phyloP scores from a whole-genome alignment of 2,888 invertebrate genomes.

The Adelphocoris suturalis region DNA sequence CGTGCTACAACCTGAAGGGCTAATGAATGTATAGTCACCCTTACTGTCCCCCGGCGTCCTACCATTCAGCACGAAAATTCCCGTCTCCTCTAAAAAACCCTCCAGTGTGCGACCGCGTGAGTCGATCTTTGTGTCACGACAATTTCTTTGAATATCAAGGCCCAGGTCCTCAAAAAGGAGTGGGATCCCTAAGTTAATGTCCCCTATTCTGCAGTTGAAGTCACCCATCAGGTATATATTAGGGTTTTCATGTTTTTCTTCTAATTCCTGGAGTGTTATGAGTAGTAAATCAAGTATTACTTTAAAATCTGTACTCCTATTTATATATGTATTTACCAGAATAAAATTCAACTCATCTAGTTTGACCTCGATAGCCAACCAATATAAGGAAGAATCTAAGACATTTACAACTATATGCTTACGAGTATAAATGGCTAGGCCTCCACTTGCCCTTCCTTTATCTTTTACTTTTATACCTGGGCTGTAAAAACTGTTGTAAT shows the following conservation, averaged over 20 bases:
- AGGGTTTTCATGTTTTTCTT: background rate
- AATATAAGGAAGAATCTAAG: background rate
- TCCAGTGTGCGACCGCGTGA: no score
- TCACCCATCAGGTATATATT: background rate
- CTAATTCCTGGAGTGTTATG: background rate
- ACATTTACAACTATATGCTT: background rate
- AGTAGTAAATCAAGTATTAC: background rate
- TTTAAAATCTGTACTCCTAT: background rate
- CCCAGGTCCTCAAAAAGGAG: no score
- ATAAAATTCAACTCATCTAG: background rate
- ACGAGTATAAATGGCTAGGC: background rate
- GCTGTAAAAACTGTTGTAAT: background rate
- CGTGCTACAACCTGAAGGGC: no score
- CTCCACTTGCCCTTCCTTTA: background rate
- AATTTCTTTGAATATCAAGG: no score
- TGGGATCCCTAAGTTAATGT: no score
- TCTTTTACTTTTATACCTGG: background rate
- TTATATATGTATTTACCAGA: background rate
- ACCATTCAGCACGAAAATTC: no score
- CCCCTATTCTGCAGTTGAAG: background rate
- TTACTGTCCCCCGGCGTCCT: no score
- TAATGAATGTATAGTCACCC: no score
- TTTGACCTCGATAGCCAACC: background rate
- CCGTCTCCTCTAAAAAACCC: no score
- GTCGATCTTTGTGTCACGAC: no score